Evolutionary conservation across 2,113 vertebrate genomes (phyloP), one percentile per base, ranked within the genome.

Genomic region (Sphaerodactylus townsendi): DNA sequence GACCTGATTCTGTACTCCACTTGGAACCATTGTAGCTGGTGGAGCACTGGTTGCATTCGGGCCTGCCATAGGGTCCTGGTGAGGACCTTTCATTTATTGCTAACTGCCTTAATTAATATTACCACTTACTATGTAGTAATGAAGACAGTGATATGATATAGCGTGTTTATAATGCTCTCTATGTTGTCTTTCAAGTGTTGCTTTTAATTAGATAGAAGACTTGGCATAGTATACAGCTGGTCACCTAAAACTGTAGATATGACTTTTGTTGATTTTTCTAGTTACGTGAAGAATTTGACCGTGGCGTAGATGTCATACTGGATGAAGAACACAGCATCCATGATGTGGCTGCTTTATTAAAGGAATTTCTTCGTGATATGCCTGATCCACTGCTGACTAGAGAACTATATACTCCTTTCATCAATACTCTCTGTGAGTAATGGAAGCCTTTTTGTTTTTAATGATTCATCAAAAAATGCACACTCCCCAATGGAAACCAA

Each of bases 291-390:
- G 98, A 98, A 85, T 99, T 98, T 90, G 98, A 99, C 93, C 97
- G 97, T 84, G 98, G 98, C 3, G 79, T 97, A 85, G 98, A 99
- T 82, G 97, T 99, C 13, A 92, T 94, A 21, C 92, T 99, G 90
- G 97, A 98, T 0, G 98, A 98, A 89, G 98, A 99, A 90, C 97
- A 98, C 95, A 98, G 98, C 82, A 97, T 99, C 90, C 99, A 99
- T 66, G 98, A 99, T 77, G 97, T 99, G 74, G 98, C 98, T 35
- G 98, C 99, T 30, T 93, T 99, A 91, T 90, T 99, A 71, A 99
- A 99, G 90, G 98, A 99, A 92, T 99, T 99, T 92, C 97, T 99
- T 80, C 95, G 99, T 93, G 98, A 99, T 94, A 97, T 99, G 97
- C 97, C 98, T 6, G 98, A 99, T 88, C 97, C 99, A 0, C 97